Evolutionary conservation across 2,888 invertebrate species (phyloP), one percentile per base, ranked within the genome.

Genomic region (Actias luna): DNA sequence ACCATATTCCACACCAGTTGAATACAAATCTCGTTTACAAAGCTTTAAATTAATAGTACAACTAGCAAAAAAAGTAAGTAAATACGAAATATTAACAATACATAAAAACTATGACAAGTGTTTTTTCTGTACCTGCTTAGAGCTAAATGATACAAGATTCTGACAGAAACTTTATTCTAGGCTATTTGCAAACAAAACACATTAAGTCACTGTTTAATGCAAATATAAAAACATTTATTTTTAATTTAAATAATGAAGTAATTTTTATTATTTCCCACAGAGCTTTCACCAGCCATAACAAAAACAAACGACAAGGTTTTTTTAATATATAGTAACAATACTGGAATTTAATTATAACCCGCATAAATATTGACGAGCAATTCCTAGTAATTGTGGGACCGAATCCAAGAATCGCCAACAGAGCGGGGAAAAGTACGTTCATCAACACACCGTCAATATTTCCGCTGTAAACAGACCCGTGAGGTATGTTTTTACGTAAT

Each of bases 371-470:
- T 55, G n/a, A 55, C n/a, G 55, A 29, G 29, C 33, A 58, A 58
- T 62, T 62, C 61, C 42, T 42, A 58, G 58, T 57, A 62, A 22
- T 57, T 18, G 25, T 50, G 59, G 33, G 57, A 60, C 60, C 39
- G 27, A 39, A 57, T 60, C 63, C 57, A 27, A 58, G 61, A 62
- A 61, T 57, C 39, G 61, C 22, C 61, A 29, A 55, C 61, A 50
- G 22, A 62, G 57, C 39, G 42, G 42, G 42, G 55, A 61, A 46
- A 62, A 61, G 39, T 61, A 58, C 61, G 58, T 57, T 33, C n/a
- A 16, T 42, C 57, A 58, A 57, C 50, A 52, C 22, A 35, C 39
- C 33, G 33, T n/a, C 10, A 52, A 52, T 52, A 36, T 61, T 62
- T 58, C 61, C 61, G 61, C 39, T 57, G 39, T 42, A 58, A 58